Conservation (phyloP, 2,113 vertebrate genomes). For the Ctenodactylus gundi region DNA sequence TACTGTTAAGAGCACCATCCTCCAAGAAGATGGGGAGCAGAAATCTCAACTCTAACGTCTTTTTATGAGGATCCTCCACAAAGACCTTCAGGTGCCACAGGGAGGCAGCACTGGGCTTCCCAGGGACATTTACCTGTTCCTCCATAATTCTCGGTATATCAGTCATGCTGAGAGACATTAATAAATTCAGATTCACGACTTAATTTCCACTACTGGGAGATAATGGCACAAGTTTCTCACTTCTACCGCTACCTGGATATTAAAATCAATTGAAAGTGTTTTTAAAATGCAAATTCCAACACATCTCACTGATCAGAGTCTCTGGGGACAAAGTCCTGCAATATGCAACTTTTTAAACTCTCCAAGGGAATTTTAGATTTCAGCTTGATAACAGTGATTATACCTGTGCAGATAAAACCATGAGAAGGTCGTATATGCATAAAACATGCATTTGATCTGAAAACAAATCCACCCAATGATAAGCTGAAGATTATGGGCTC, state of each 20-base stretch:
- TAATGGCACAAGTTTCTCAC: neutral
- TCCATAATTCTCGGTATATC: neutral
- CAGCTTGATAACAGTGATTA: neutral
- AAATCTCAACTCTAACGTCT: neutral
- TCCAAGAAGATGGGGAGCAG: neutral
- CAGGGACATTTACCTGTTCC: neutral
- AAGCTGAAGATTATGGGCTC: neutral
- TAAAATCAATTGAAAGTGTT: neutral
- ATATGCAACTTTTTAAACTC: slow-evolving; percentile 10
- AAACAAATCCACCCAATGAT: neutral
- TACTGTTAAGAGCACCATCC: too few species aligned
- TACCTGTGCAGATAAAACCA: neutral
- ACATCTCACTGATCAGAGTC: neutral
- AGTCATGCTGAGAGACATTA: neutral
- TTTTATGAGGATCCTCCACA: neutral
- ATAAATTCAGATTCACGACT: neutral
- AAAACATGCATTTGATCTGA: neutral
- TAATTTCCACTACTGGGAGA: neutral
- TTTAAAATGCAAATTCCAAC: slow-evolving; percentile 5
- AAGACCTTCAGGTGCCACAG: neutral
- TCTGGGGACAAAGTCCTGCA: neutral
- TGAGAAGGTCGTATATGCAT: neutral
- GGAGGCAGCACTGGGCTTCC: neutral
- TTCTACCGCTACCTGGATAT: neutral
- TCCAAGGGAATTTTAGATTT: neutral